Evolutionary conservation across 2,113 vertebrate species (phyloP).

Genomic region (Glaucomys volans): DNA sequence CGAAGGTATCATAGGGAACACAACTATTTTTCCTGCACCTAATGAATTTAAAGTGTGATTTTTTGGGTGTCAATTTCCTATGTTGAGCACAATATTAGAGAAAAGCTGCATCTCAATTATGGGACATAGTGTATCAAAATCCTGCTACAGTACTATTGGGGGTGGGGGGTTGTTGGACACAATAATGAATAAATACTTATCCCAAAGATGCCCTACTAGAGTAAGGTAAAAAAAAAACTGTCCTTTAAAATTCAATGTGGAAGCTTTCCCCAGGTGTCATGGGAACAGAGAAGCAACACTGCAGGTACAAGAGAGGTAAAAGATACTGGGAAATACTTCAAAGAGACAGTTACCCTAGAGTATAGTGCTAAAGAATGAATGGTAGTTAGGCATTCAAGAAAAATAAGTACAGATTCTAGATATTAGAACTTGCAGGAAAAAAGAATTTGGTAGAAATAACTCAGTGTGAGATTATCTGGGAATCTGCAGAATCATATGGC

Average conservation of each 20-base stretch:
- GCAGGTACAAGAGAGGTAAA: neutral
- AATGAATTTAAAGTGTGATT: neutral
- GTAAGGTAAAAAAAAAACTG: neutral
- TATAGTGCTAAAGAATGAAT: neutral
- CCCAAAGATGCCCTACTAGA: neutral
- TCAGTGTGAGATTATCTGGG: neutral
- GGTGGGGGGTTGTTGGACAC: neutral
- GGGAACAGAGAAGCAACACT: neutral
- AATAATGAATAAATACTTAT: neutral
- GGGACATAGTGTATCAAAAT: neutral
- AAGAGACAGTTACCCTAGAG: neutral
- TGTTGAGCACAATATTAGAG: neutral
- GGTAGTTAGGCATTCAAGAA: neutral
- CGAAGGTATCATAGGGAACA: neutral
- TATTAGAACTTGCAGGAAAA: neutral
- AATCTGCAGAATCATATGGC: neutral
- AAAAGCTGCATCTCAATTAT: neutral
- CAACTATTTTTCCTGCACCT: neutral
- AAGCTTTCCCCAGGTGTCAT: neutral
- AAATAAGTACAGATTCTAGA: neutral
- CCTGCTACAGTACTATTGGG: neutral
- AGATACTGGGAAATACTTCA: neutral
- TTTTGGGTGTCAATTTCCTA: neutral
- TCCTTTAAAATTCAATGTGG: neutral
- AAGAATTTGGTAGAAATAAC: neutral